These are phyloP conservation scores for Bostrychus sinensis DNA, from an alignment of 2,113 vertebrate genomes.

Conservation along the genomic window DNA sequence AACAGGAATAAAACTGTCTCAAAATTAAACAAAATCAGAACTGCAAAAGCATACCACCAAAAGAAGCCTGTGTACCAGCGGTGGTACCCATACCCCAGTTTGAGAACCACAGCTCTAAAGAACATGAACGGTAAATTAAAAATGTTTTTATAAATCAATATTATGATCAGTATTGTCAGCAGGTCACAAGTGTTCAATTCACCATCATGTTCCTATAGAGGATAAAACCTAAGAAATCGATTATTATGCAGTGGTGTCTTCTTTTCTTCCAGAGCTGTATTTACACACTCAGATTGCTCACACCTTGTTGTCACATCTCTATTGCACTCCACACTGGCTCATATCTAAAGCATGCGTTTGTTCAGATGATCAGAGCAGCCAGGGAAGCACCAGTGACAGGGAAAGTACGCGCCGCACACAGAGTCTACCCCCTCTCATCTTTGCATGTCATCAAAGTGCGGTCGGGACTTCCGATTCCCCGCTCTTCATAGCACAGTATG, in stretches of 20 bases:
- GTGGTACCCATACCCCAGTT: too few relatives aligned
- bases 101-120: too few relatives aligned
- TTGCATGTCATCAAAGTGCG: constrained; percentile 72
- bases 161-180: too few relatives aligned
- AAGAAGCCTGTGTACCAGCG: background rate
- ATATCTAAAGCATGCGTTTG: constrained; percentile 35
- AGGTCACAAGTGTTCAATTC: too few relatives aligned
- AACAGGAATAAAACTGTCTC: background rate
- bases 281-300: constrained; percentile 23
- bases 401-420: constrained; percentile 48
- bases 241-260: background rate
- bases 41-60: background rate
- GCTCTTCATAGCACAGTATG: constrained; percentile 65
- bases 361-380: constrained; percentile 50
- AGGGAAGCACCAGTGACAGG: constrained; percentile 46
- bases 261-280: constrained; percentile 3
- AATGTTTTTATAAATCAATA: too few relatives aligned
- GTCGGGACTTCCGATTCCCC: constrained; percentile 67
- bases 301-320: background rate
- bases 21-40: background rate
- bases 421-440: constrained; percentile 45
- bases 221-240: background rate
- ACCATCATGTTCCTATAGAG: too few relatives aligned
- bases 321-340: constrained; percentile 12
- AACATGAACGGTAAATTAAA: too few relatives aligned